These are phyloP conservation scores for Chanos chanos DNA, from an alignment of 2,797 vertebrate genomes.

Conservation along the genomic window DNA sequence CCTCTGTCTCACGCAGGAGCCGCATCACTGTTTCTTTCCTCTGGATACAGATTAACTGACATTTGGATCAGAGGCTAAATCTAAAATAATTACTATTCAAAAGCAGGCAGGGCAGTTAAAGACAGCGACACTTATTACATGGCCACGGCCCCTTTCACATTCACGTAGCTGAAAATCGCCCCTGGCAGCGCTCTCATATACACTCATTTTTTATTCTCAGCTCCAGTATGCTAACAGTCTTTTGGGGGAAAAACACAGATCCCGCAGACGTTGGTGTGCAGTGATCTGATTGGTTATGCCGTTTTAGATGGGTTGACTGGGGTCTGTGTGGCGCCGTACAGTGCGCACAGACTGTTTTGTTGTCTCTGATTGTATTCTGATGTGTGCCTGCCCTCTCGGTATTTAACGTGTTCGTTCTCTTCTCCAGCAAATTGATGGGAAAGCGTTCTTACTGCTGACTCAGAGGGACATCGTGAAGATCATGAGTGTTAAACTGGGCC, in stretches of 20 bases:
- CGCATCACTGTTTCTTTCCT: constrained; percentile 12
- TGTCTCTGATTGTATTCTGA: constrained; percentile 15
- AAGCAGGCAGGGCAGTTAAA: no score
- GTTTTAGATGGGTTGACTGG: no score
- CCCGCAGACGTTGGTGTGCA: no score
- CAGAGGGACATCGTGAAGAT: constrained; percentile 87
- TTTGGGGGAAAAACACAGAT: no score
- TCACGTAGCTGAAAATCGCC: no score
- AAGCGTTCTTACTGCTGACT: constrained; percentile 89
- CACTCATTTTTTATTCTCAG: no score
- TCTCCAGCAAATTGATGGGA: constrained; percentile 85
- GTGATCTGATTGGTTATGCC: no score
- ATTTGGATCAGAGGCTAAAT: constrained; percentile 7
- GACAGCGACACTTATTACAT: no score
- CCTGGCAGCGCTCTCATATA: no score
- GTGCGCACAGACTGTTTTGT: not conserved
- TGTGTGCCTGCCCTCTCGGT: not conserved
- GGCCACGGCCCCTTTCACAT: no score
- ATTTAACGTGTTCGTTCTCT: constrained; percentile 7
- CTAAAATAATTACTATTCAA: constrained; percentile 14
- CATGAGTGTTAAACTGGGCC: constrained; percentile 88
- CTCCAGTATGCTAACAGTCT: no score
- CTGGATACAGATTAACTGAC: not conserved
- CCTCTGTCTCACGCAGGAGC: constrained; percentile 2
- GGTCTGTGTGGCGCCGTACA: no score